Conservation (phyloP, 2,113 vertebrate species). For the Climacteris rufus region DNA sequence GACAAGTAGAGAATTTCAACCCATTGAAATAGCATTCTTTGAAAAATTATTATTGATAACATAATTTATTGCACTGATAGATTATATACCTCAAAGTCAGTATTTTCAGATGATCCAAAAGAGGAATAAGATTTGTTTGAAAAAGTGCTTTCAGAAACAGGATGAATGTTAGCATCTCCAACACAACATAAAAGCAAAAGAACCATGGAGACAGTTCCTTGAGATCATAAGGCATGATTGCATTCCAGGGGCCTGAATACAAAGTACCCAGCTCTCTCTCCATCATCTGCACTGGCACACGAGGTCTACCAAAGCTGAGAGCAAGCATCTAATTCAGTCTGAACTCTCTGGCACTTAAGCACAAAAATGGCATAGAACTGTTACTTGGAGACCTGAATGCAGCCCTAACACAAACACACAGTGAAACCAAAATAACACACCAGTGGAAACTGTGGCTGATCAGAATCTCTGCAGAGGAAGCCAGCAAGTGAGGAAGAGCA, state of each 20-base stretch:
- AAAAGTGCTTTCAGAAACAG: neutral
- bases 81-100: neutral
- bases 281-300: neutral
- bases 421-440: neutral
- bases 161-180: neutral
- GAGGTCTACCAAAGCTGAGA: neutral
- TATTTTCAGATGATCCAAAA: neutral
- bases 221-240: neutral
- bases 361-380: neutral
- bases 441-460: neutral
- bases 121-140: neutral
- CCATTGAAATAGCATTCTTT: neutral
- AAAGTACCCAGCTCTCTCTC: neutral
- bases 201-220: neutral
- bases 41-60: neutral
- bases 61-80: neutral
- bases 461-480: neutral
- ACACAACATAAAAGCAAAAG: neutral
- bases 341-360: neutral
- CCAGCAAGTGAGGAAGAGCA: neutral
- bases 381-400: neutral
- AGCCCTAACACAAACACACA: neutral
- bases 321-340: neutral
- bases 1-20: neutral
- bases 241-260: neutral